Base-by-base conservation (phyloP, 2,888 invertebrate genomes). In the Ennomos quercinarius region DNA sequence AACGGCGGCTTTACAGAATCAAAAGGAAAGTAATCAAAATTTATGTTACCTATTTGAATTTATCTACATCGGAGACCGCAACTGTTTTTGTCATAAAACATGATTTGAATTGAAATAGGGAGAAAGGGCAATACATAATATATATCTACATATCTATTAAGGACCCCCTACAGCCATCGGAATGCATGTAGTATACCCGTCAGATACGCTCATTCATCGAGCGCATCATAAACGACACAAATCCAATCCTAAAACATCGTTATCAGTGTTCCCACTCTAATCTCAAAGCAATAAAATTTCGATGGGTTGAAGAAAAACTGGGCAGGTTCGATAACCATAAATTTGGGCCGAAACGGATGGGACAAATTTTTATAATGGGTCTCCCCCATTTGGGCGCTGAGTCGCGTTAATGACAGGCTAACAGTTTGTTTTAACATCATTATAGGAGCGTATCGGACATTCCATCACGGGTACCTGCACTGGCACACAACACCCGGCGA, bases 351-450 rank as follows among this genome's bases (percentile, higher is more conserved):
- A 86, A 91, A 87, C 89, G 92, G 91, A 91, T 89, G 91, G 89
- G 92, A 92, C 92, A 92, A 92, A 92, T 92, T 91, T 92, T 91
- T 91, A 91, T 91, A 91, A 92, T 92, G 91, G 89, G 80, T 80
- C 86, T 86, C 84, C 85, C 86, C 89, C 89, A 91, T 90, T 90
- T 89, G 86, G 84, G 76, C 73, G 78, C 80, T 77, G 84, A 83
- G 87, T 86, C 81, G 87, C 88, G 88, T 88, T 92, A 91, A 91
- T 91, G 91, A 90, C 87, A 88, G 86, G 75, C 87, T 91, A 91
- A 90, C 89, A 91, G 91, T 91, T 91, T 92, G 91, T 91, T 91
- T 91, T 88, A 91, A 91, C 92, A 91, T 92, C 91, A 91, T 92
- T 91, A 92, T 91, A 90, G 88, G 78, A 84, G 83, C 87, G 86